phyloP scores from a whole-genome alignment of 2,113 vertebrate species.

The Penelope pileata region DNA sequence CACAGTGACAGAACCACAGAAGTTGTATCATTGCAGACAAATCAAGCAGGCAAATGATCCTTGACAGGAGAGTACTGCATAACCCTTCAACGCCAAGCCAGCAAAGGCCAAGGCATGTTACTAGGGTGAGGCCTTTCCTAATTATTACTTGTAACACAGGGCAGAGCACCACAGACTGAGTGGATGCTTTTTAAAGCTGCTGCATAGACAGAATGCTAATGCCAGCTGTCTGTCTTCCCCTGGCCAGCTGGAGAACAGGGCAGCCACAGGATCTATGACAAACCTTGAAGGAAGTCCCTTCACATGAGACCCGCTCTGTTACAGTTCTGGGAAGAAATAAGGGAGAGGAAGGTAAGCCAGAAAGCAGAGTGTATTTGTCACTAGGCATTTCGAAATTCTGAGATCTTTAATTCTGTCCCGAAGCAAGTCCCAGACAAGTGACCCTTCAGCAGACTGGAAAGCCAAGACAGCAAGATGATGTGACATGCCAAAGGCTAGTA shows the following conservation, averaged over 20 bases:
- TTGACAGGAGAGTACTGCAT: no score
- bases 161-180: background rate
- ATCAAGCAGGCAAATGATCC: background rate
- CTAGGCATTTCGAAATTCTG: background rate
- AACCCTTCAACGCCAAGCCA: background rate
- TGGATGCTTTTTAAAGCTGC: background rate
- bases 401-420: background rate
- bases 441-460: background rate
- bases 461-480: background rate
- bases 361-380: background rate
- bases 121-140: rapidly evolving
- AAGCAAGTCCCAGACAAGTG: background rate
- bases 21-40: background rate
- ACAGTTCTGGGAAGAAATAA: background rate
- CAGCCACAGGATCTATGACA: background rate
- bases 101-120: background rate
- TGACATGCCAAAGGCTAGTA: background rate
- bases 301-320: background rate
- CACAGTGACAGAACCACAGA: background rate
- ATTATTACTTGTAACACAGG: background rate
- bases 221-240: background rate
- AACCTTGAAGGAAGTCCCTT: background rate
- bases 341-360: background rate
- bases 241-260: background rate
- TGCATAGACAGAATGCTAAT: background rate